Percentiles rank a stretch among this genome's conserved stretches.
Conservation (phyloP, 2,888 invertebrate genomes). For the Oscheius sp. region DNA sequence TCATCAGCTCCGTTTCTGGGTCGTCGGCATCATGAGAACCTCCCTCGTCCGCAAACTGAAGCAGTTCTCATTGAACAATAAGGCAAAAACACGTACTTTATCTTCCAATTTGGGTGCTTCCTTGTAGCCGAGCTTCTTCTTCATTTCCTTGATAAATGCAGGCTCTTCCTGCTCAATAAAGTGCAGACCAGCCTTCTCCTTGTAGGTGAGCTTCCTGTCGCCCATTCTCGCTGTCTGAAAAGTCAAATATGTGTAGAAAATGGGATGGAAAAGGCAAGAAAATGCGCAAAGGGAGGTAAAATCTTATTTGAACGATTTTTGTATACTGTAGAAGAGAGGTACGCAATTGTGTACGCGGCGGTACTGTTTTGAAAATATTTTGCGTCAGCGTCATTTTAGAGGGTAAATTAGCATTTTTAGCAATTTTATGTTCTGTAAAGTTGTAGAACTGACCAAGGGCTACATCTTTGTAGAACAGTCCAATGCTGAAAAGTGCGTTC, state of each 20-base stretch:
- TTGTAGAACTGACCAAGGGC: no score
- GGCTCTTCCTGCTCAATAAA: conserved; percentile 68
- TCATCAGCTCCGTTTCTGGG: conserved; percentile 53
- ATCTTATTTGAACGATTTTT: neutral
- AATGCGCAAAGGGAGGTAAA: neutral
- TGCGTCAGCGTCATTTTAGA: neutral
- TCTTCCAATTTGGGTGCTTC: conserved; percentile 68
- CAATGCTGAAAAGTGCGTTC: no score
- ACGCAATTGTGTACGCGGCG: neutral
- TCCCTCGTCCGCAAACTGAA: conserved; percentile 48
- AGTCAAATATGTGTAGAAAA: neutral
- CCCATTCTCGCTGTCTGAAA: conserved; percentile 4
- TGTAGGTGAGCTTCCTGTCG: conserved; percentile 37
- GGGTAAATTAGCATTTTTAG: neutral
- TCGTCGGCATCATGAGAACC: conserved; percentile 44
- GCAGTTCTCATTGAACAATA: conserved; percentile 12
- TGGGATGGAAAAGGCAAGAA: neutral
- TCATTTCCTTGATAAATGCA: conserved; percentile 66
- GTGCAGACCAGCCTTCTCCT: conserved; percentile 42
- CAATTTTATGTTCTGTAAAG: no score
- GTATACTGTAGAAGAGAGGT: neutral
- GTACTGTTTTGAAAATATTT: neutral
- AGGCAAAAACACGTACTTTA: conserved; percentile 50
- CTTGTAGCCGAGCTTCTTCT: conserved; percentile 66
- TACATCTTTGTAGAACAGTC: no score